Base-by-base conservation (phyloP, 2,888 invertebrate species). In the Drosophila merina region DNA sequence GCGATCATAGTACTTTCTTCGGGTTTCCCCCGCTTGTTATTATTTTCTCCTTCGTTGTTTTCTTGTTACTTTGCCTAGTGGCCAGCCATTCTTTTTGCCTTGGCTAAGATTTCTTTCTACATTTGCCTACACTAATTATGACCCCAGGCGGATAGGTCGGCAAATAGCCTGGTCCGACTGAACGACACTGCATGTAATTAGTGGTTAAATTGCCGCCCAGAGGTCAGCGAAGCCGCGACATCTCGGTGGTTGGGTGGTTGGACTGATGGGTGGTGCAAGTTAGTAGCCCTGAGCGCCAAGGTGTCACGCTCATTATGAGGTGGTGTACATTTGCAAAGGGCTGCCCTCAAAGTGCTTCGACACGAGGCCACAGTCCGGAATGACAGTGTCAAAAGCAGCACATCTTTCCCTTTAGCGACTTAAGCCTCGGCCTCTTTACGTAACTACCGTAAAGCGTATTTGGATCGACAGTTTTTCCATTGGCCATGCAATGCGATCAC, bases 41-140 rank as follows among this genome's bases (percentile, higher is more conserved):
- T 45, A 20, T 48, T 36, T 44, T 55, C 8, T 40, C 38, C 26
- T 38, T 6, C 6, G 38, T 9, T 66, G 26, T 28, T 72, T 64
- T 64, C 68, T 67, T 55, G 56, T 44, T 57, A 31, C 45, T 51
- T 47, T 71, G 31, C 40, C 51, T 28, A 8, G 45, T 26, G 12
- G n/a, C 30, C 54, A 44, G 25, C 10, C 10, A 5, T 28, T 55
- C 44, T 8, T 48, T 8, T 49, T 40, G 48, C 36, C 26, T 30
- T 28, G 49, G 62, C 74, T 78, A 58, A 78, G 84, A 88, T 79
- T 83, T 83, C 77, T 67, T 79, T 75, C 81, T 80, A 76, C 81
- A 86, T 80, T 88, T 86, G 88, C 88, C 77, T 74, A 80, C 85
- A 81, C 86, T 88, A 88, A 84, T 88, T 88, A 88, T 84, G 84